Evolutionary conservation across 2,888 invertebrate species (phyloP).

Genomic region (Augiades crinisus): DNA sequence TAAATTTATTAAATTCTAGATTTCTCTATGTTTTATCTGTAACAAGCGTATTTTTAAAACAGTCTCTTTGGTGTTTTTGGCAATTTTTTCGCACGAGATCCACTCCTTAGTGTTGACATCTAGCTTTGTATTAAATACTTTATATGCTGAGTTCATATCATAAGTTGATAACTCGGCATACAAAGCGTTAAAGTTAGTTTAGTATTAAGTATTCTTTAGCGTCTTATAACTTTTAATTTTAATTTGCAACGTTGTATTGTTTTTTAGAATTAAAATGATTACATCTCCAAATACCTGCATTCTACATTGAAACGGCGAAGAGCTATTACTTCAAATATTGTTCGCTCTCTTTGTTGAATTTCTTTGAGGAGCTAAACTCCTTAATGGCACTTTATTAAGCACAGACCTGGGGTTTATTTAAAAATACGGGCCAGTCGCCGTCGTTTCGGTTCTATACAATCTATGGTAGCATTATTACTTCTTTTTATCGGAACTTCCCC

Average conservation of each 20-base stretch:
- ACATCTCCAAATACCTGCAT: background rate
- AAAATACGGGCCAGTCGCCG: conserved; percentile 39
- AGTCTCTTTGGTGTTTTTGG: no score
- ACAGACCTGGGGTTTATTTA: conserved; percentile 37
- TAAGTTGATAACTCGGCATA: no score
- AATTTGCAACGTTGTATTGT: background rate
- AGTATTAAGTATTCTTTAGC: background rate
- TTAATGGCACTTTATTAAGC: conserved; percentile 27
- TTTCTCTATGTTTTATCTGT: no score
- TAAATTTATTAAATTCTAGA: background rate
- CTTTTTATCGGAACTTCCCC: conserved; percentile 52
- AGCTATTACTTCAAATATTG: conserved; percentile 23
- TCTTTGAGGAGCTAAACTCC: conserved; percentile 24
- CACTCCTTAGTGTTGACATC: no score
- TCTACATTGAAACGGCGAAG: conserved; percentile 12
- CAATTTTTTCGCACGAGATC: no score
- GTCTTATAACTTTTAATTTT: no score
- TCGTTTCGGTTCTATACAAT: conserved; percentile 33
- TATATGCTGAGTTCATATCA: no score
- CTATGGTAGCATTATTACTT: conserved; percentile 44
- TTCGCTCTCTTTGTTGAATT: conserved; percentile 18
- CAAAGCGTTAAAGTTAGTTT: background rate
- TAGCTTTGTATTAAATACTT: no score
- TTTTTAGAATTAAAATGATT: background rate
- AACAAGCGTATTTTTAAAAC: no score